Evolutionary conservation across 92 coral and sea anemone species (phyloP).

Genomic region (Scolanthus callimorphus): DNA sequence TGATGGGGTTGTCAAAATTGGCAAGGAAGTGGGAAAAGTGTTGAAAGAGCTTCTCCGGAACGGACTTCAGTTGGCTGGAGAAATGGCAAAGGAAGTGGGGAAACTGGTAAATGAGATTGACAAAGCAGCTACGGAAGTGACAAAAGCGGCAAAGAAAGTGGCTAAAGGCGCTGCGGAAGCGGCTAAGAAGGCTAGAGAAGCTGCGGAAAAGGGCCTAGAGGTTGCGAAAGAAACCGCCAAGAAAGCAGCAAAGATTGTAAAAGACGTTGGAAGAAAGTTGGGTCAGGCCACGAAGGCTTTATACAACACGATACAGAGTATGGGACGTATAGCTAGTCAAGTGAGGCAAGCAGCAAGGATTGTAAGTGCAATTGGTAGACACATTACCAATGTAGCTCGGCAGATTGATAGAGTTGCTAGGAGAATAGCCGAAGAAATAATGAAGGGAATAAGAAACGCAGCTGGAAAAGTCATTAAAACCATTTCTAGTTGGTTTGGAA

Average conservation of each 20-base stretch:
- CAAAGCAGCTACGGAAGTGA: conserved; percentile 18
- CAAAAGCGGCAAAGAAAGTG: conserved; percentile 20
- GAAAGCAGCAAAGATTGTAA: conserved; percentile 16
- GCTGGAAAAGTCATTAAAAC: too few species aligned
- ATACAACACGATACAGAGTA: conserved; percentile 9
- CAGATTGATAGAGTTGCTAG: too few species aligned
- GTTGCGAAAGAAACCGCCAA: conserved; percentile 7
- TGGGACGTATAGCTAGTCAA: too few species aligned
- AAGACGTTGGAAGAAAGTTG: conserved; percentile 12
- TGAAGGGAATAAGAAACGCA: too few species aligned
- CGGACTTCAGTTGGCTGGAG: conserved; percentile 27
- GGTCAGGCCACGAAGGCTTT: conserved; percentile 21
- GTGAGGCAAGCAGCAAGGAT: too few species aligned
- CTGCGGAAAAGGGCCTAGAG: conserved; percentile 21
- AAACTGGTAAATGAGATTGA: conserved; percentile 30
- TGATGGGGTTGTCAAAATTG: conserved; percentile 35
- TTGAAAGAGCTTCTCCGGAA: conserved; percentile 28
- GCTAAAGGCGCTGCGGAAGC: conserved; percentile 6
- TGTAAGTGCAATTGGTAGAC: too few species aligned
- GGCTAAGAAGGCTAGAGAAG: conserved; percentile 28
- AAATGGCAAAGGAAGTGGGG: conserved; percentile 36
- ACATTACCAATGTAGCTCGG: too few species aligned
- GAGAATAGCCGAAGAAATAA: too few species aligned
- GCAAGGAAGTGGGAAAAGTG: conserved; percentile 23
- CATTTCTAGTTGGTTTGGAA: too few species aligned